Conservation (phyloP, 2,797 vertebrate genomes). For the Gastrophryne carolinensis region DNA sequence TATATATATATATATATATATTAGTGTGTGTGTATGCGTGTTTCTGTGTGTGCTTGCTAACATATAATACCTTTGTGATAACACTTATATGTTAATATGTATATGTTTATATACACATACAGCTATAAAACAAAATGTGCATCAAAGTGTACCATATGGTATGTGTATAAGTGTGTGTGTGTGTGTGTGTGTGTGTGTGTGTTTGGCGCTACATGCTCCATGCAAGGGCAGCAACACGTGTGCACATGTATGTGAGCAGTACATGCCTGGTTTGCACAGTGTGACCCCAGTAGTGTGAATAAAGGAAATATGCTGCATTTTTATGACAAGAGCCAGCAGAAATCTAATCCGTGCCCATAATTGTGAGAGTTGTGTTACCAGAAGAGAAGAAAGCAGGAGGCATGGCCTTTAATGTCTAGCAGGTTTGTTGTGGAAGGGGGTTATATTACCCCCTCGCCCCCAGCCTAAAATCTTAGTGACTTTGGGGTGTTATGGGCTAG, state of each 20-base stretch:
- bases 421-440: conserved; percentile 63
- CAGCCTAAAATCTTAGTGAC: conserved; percentile 58
- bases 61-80: not conserved
- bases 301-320: conserved; percentile 22
- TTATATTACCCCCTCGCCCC: conserved; percentile 60
- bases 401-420: conserved; percentile 66
- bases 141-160: no score
- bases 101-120: not conserved
- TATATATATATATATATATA: not conserved
- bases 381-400: conserved; percentile 60
- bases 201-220: no score
- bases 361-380: conserved; percentile 61
- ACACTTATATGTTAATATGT: no score
- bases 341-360: conserved; percentile 55
- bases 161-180: no score
- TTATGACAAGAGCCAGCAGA: conserved; percentile 59
- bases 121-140: no score
- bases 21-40: not conserved
- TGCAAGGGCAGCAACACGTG: no score
- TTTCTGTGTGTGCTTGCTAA: not conserved
- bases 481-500: not conserved
- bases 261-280: no score
- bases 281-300: conserved; percentile 42
- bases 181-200: not conserved
- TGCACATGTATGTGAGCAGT: no score